Evolutionary conservation across 2,113 vertebrate species (phyloP).

Genomic region (Myotis lucifugus): DNA sequence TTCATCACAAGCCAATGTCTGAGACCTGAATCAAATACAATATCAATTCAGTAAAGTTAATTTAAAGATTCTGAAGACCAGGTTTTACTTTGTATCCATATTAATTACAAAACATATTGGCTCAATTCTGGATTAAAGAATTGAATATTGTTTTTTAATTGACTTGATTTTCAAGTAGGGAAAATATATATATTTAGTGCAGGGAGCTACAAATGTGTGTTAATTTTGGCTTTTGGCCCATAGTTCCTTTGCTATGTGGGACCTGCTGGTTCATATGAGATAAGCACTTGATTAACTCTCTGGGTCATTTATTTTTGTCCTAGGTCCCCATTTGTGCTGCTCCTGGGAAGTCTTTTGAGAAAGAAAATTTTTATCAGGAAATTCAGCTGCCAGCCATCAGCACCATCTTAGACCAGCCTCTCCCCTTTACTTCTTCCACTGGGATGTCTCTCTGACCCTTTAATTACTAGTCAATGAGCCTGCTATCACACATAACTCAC

Average conservation of each 20-base stretch:
- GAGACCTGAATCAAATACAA: neutral
- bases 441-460: neutral
- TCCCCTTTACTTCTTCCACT: neutral
- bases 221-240: neutral
- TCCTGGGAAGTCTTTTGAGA: neutral
- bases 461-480: neutral
- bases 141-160: conserved; percentile 42
- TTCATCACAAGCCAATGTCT: neutral
- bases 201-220: neutral
- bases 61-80: neutral
- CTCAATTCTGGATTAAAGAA: neutral
- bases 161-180: neutral
- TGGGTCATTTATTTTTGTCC: neutral
- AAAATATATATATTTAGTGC: neutral
- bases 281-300: neutral
- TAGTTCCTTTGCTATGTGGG: neutral
- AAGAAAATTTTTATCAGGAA: neutral
- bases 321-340: neutral
- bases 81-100: neutral
- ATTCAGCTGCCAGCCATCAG: neutral
- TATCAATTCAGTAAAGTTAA: neutral
- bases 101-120: conserved; percentile 27
- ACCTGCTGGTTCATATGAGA: neutral
- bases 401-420: neutral
- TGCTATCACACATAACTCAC: neutral